Evolutionary conservation across 2,113 vertebrate species (phyloP).

Genomic region (Laticauda laticaudata): DNA sequence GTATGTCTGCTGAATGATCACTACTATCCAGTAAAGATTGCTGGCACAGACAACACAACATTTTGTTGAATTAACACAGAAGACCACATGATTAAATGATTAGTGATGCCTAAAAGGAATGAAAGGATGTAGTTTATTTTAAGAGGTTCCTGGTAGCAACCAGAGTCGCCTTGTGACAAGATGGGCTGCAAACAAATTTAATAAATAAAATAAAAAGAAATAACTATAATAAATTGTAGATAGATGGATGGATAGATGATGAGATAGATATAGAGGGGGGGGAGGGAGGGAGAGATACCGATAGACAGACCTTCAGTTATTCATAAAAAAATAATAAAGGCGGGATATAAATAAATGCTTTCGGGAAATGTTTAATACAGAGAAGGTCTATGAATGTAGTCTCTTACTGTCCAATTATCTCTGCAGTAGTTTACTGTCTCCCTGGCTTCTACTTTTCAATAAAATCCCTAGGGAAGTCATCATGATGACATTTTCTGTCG

Average conservation of each 20-base stretch:
- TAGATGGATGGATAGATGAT: too few relatives aligned
- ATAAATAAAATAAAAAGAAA: too few relatives aligned
- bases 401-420: not conserved
- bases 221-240: not conserved
- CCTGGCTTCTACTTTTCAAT: not conserved
- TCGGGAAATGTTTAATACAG: not conserved
- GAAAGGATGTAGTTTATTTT: constrained; percentile 12
- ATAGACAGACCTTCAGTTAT: not conserved
- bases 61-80: not conserved
- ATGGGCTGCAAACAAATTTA: too few relatives aligned
- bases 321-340: not conserved
- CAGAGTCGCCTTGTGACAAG: too few relatives aligned
- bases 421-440: not conserved
- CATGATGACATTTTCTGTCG: not conserved
- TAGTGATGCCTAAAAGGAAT: not conserved
- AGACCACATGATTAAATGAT: not conserved
- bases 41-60: not conserved
- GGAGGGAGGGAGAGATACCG: too few relatives aligned
- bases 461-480: not conserved
- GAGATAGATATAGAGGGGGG: too few relatives aligned
- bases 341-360: not conserved
- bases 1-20: not conserved
- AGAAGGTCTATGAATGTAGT: not conserved
- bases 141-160: not conserved
- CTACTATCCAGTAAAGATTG: not conserved